A percentile compares a stretch with the other conserved stretches of the same genome.
Conservation (phyloP, 1,140 invertebrate species). For the Nixonia krombeini region DNA sequence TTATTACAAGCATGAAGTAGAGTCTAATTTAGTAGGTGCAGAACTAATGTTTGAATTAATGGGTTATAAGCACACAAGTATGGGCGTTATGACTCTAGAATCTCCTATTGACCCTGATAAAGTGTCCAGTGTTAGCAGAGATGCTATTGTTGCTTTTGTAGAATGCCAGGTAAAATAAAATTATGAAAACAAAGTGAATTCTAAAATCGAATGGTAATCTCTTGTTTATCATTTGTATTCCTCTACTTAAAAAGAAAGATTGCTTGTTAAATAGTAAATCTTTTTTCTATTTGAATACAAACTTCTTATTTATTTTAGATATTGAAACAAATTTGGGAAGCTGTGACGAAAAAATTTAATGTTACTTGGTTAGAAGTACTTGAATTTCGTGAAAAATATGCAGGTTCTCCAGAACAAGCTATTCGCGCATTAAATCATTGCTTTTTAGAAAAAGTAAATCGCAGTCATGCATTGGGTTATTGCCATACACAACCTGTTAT, state of each 20-base stretch:
- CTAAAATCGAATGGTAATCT: neutral
- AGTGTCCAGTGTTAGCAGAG: conserved; percentile 83
- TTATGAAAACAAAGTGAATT: conserved; percentile 1
- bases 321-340: conserved; percentile 77
- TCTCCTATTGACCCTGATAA: conserved; percentile 85
- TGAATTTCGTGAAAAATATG: conserved; percentile 76
- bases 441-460: conserved; percentile 65
- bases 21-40: conserved; percentile 82
- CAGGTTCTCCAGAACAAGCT: conserved; percentile 75
- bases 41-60: conserved; percentile 84
- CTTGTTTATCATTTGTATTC: neutral
- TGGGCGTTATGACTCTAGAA: conserved; percentile 75
- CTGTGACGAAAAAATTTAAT: conserved; percentile 70
- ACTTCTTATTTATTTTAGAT: conserved; percentile 68
- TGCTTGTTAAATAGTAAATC: too few species aligned
- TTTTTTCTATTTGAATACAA: too few species aligned
- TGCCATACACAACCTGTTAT: conserved; percentile 46
- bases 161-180: conserved; percentile 82
- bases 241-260: too few species aligned
- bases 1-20: conserved; percentile 89
- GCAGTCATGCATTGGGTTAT: conserved; percentile 46
- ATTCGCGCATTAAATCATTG: conserved; percentile 69
- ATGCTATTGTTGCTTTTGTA: conserved; percentile 89
- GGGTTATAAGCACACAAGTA: conserved; percentile 80
- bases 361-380: conserved; percentile 79